Percentiles rank a stretch among this genome's conserved stretches.
Conservation (phyloP, 2,888 invertebrate genomes). For the Eupithecia tripunctaria region DNA sequence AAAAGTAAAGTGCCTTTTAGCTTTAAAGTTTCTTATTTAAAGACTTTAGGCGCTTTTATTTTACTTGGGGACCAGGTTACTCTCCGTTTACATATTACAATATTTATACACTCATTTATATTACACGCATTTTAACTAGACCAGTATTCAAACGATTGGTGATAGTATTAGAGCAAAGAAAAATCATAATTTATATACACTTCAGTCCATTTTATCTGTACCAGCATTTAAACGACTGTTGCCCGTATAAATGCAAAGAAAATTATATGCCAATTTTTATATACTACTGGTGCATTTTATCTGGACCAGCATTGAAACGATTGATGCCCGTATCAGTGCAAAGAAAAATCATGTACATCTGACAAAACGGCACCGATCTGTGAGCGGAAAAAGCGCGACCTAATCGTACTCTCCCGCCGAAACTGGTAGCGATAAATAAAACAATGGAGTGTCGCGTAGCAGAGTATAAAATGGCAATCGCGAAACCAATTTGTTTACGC, state of each 20-base stretch:
- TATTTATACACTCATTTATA: neutral
- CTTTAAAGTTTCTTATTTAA: neutral
- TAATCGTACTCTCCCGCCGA: constrained; percentile 81
- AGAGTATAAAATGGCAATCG: constrained; percentile 85
- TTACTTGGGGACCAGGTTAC: neutral
- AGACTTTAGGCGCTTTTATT: neutral
- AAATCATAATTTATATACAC: too few species aligned
- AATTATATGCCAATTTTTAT: too few species aligned
- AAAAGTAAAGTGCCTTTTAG: neutral
- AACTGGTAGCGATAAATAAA: constrained; percentile 83
- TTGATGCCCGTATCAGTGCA: constrained; percentile 20
- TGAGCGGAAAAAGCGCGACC: constrained; percentile 81
- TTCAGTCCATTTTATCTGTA: too few species aligned
- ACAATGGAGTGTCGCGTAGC: constrained; percentile 82
- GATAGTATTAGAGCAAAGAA: too few species aligned
- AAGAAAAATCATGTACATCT: constrained; percentile 64
- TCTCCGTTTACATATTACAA: neutral
- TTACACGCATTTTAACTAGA: neutral
- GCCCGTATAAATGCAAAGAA: too few species aligned
- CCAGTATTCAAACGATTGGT: too few species aligned
- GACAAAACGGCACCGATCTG: constrained; percentile 77
- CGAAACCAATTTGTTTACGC: constrained; percentile 85
- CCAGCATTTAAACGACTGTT: too few species aligned
- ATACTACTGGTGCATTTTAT: neutral
- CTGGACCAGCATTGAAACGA: constrained; percentile 17